phyloP scores from a whole-genome alignment of 2,113 vertebrate genomes.

The Myxocyprinus asiaticus region DNA sequence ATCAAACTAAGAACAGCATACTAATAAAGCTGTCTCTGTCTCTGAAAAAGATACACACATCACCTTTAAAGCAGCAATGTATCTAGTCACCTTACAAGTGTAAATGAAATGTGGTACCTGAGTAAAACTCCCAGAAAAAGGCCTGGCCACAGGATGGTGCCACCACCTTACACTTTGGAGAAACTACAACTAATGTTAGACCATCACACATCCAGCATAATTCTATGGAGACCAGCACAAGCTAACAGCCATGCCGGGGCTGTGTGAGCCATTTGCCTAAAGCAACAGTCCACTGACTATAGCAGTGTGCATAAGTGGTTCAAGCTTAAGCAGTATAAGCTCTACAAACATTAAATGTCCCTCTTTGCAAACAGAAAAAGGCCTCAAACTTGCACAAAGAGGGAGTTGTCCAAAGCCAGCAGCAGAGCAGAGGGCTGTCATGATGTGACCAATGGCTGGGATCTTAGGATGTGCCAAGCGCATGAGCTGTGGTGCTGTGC shows the following conservation, averaged over 20 bases:
- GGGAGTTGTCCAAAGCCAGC: conserved; percentile 13
- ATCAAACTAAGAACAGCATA: too few species aligned
- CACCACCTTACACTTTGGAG: conserved; percentile 73
- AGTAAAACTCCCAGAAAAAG: conserved; percentile 79
- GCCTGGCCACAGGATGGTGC: conserved; percentile 75
- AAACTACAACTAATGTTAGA: conserved; percentile 78
- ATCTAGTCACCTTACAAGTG: conserved; percentile 6
- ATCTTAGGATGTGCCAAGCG: conserved; percentile 1
- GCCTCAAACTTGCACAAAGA: conserved; percentile 32
- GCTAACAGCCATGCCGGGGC: conserved; percentile 60
- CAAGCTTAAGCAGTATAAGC: not conserved
- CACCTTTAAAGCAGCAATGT: not conserved
- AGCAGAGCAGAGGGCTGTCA: conserved; percentile 1
- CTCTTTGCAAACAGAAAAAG: conserved; percentile 15
- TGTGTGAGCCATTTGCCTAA: not conserved
- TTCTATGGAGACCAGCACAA: conserved; percentile 45
- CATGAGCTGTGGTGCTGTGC: not conserved
- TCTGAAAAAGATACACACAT: too few species aligned
- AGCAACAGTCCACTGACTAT: conserved; percentile 10
- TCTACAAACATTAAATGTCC: conserved; percentile 13
- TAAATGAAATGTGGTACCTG: conserved; percentile 70
- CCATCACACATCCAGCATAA: conserved; percentile 54
- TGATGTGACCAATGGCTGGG: conserved; percentile 5
- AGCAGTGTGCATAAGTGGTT: conserved; percentile 10
- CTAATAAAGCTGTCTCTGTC: too few species aligned